A percentile compares a stretch with the other conserved stretches of the same genome.
These are phyloP conservation scores for Neocrepidodera transversa DNA, from an alignment of 2,888 invertebrate genomes.

Conservation along the genomic window DNA sequence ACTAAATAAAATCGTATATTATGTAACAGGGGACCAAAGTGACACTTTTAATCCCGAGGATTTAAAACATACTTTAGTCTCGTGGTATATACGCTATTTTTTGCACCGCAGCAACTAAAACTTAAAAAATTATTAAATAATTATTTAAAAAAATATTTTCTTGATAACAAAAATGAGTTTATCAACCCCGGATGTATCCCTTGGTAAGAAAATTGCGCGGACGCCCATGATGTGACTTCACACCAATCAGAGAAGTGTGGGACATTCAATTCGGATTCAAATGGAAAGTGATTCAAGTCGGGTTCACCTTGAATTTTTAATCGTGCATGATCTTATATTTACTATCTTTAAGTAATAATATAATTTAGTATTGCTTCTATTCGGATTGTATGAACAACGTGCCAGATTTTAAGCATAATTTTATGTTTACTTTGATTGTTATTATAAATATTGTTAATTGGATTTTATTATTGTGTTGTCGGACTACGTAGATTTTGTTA, in stretches of 20 bases:
- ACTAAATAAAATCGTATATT: no score
- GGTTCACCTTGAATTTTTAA: conserved; percentile 13
- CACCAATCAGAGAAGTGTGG: conserved; percentile 5
- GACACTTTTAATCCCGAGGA: no score
- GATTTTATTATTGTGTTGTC: not conserved
- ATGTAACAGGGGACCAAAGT: no score
- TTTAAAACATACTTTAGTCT: no score
- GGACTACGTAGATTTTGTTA: not conserved
- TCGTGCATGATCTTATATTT: conserved; percentile 7
- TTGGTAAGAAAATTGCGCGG: no score
- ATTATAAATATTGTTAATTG: not conserved
- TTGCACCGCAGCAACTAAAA: no score
- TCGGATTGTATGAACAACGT: not conserved
- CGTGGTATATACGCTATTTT: no score
- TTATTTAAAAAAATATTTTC: no score
- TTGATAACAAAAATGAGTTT: no score
- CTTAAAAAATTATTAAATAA: no score
- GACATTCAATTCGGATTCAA: conserved; percentile 2
- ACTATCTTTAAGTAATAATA: not conserved
- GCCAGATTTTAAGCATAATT: no score
- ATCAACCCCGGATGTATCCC: no score
- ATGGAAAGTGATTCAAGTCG: conserved; percentile 8
- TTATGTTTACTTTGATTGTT: not conserved
- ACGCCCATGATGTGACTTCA: not conserved
- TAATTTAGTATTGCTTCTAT: not conserved